phyloP scores from a whole-genome alignment of 2,797 vertebrate genomes.

The Mormyrus hasselquistii region DNA sequence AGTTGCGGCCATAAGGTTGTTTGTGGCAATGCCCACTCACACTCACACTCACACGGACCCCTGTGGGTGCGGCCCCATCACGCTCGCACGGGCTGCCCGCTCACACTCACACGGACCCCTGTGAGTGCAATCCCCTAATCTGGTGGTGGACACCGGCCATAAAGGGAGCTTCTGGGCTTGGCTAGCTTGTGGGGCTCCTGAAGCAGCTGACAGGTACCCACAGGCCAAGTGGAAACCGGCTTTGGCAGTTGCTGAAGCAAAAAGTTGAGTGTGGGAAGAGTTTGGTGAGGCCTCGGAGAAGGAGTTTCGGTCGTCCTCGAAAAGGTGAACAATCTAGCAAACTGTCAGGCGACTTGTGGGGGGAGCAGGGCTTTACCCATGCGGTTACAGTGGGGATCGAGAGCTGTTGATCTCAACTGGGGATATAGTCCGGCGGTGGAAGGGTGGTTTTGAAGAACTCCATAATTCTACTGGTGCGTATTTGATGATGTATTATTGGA shows the following conservation, averaged over 20 bases:
- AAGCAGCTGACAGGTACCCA: not conserved
- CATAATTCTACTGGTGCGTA: not conserved
- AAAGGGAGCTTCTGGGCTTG: not conserved
- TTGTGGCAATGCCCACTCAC: not conserved
- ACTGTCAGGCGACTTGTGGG: not conserved
- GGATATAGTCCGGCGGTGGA: not conserved
- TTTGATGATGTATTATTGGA: not conserved
- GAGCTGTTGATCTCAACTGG: not conserved
- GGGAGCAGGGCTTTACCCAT: not conserved
- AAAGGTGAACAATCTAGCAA: not conserved
- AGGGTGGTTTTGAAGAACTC: not conserved
- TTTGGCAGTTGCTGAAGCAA: not conserved
- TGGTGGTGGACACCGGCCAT: not conserved
- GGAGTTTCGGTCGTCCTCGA: not conserved
- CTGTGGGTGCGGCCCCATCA: too few species aligned
- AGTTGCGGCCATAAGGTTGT: not conserved
- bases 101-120: too few species aligned
- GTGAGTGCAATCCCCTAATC: not conserved
- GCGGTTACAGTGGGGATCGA: not conserved
- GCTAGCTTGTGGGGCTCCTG: not conserved
- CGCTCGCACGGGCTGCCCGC: too few species aligned
- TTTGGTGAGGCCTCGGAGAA: not conserved
- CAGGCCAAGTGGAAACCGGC: not conserved
- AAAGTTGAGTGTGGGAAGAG: not conserved
- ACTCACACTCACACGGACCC: too few species aligned